Base-by-base conservation (phyloP, 2,113 vertebrate species). In the Phyllostomus hastatus region DNA sequence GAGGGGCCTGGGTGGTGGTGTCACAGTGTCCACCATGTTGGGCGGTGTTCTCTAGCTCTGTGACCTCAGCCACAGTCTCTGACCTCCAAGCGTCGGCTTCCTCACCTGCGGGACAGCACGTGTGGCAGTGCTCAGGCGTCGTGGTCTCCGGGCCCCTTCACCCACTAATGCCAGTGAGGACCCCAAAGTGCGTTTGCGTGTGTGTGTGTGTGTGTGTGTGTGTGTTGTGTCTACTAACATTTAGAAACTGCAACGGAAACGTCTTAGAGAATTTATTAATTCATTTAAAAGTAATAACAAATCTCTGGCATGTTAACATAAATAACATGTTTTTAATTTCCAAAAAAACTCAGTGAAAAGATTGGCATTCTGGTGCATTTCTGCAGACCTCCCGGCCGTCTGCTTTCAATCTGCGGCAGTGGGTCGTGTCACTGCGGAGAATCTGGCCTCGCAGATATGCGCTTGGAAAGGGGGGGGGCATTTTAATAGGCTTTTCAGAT, bases 51-150 rank as follows among this genome's bases (percentile, higher is more conserved):
- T 78, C 31, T 7, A 46, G 52, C 61, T 50, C 8, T n/a, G 69
- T 4, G 4, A n/a, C 61, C 15, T 28, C 28, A 7, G 89, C 26
- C 61, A 5, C 24, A 24, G 0, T 3, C 35, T 79, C 43, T 15
- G 33, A 6, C 50, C 35, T 83, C 88, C 52, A 52, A 26, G 46
- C 38, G 69, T 35, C 19, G 5, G 12, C 38, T 46, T 24, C 38
- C 57, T n/a, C 10, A 1, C 4, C 61, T 6, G 3, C 9, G 15
- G 31, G n/a, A 24, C 22, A 10, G 14, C 9, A 4, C 0, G 17
- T 17, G 16, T 19, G n/a, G 66, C 38, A 8, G 15, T 48, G 31
- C 70, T 64, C 59, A 57, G 16, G 48, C 2, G 0, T 72, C 50
- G 31, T 20, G 4, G 35, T 38, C 67, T 81, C 43, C 1, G 73